These are phyloP conservation scores for Caenorhabditis angaria DNA, from an alignment of 2,888 invertebrate genomes.

Conservation along the genomic window DNA sequence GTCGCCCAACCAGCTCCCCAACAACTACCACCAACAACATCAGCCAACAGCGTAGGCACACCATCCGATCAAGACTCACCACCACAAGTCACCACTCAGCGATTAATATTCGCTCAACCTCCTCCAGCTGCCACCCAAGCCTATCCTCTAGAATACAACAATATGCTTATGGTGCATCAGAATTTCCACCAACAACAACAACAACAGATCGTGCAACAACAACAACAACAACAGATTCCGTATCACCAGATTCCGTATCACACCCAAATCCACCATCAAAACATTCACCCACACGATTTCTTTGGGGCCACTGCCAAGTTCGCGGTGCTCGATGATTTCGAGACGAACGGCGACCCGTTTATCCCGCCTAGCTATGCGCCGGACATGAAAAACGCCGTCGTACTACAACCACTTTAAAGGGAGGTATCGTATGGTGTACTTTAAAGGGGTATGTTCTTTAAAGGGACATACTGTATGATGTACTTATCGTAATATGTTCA, in stretches of 20 bases:
- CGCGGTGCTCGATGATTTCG: slow-evolving; percentile 40
- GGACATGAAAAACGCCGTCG: slow-evolving; percentile 68
- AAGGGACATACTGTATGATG: too few relatives aligned
- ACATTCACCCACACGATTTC: background rate
- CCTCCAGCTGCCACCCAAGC: too few relatives aligned
- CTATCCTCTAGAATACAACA: background rate
- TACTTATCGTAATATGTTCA: too few relatives aligned
- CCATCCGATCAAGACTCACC: slow-evolving; percentile 9
- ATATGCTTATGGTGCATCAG: too few relatives aligned
- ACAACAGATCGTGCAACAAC: slow-evolving; percentile 11
- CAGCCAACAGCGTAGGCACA: background rate
- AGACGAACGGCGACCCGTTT: slow-evolving; percentile 65
- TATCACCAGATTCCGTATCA: slow-evolving; percentile 21
- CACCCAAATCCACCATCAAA: background rate
- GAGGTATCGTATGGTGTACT: background rate
- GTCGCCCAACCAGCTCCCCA: background rate
- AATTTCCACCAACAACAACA: slow-evolving; percentile 23
- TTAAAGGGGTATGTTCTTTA: too few relatives aligned
- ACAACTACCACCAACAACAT: background rate
- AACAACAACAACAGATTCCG: slow-evolving; percentile 19
- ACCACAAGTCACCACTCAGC: slow-evolving; percentile 4
- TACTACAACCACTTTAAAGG: slow-evolving; percentile 66
- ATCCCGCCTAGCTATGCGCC: slow-evolving; percentile 68
- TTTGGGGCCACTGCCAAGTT: slow-evolving; percentile 15
- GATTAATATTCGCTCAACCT: background rate